Evolutionary conservation across 2,888 invertebrate species (phyloP).

Genomic region (Ornithoptera priamus): DNA sequence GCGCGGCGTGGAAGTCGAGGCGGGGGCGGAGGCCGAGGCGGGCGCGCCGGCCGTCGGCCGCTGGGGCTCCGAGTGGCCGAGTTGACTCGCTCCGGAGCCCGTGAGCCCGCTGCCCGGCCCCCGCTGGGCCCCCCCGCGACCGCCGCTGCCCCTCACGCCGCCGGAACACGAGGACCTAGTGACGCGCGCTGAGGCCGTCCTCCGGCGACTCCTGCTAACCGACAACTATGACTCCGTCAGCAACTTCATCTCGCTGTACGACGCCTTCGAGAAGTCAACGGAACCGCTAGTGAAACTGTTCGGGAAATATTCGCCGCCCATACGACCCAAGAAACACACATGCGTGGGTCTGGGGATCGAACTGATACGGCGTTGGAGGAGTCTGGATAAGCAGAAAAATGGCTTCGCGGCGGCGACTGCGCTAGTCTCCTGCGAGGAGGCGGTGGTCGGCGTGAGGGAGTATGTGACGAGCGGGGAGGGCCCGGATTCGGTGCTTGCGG

Average conservation of each 20-base stretch:
- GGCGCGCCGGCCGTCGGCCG: conserved; percentile 89
- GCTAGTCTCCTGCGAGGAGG: conserved; percentile 93
- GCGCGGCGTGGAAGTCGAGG: conserved; percentile 62
- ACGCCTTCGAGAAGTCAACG: conserved; percentile 81
- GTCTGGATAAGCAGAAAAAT: conserved; percentile 81
- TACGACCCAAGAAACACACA: conserved; percentile 89
- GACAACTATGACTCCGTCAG: conserved; percentile 94
- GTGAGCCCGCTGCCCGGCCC: conserved; percentile 50
- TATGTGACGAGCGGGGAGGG: conserved; percentile 79
- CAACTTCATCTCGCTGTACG: conserved; percentile 87
- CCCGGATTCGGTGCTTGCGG: conserved; percentile 80
- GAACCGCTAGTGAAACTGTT: conserved; percentile 85
- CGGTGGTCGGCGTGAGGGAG: conserved; percentile 80
- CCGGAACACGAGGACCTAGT: conserved; percentile 89
- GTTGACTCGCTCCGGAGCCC: conserved; percentile 91
- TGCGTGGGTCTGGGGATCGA: conserved; percentile 94
- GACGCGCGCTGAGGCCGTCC: conserved; percentile 87
- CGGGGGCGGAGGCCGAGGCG: conserved; percentile 75
- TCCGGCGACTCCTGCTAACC: conserved; percentile 89
- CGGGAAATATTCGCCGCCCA: conserved; percentile 87
- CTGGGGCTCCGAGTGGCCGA: conserved; percentile 97
- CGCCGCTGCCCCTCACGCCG: conserved; percentile 52
- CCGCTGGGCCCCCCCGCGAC: conserved; percentile 63
- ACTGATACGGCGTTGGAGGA: conserved; percentile 83
- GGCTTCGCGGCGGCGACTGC: conserved; percentile 81